Base-by-base conservation (phyloP, 2,888 invertebrate species). In the Thecophora atra region DNA sequence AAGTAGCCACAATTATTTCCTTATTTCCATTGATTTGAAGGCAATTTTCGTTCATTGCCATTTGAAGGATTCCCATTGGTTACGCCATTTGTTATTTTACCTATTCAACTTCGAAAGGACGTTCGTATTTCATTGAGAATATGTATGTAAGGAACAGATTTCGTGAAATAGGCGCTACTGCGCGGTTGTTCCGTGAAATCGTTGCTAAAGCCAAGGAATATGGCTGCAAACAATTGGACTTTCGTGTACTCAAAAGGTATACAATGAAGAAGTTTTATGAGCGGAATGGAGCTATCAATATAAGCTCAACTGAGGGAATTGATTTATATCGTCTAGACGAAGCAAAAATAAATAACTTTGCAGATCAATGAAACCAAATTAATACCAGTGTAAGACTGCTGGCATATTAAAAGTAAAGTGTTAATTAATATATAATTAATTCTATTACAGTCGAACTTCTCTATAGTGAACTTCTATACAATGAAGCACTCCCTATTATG, bases 61-160 rank as follows among this genome's bases (percentile, higher is more conserved):
- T 54, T 76, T 79, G 21, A 66, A 79, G 78, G 37, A 26, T 67
- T 51, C 64, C 92, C 47, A 88, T 93, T 62, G 97, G 95, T 0
- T 96, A 93, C 84, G 91, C 93, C 0, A 83, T 97, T 19, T 97
- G 92, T 86, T 96, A 92, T 86, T 91, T 90, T 73, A 90, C 90
- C 0, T 97, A 96, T 86, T 95, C 96, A 3, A 95, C 96, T 0
- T 96, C 95, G 94, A 87, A 91, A 78, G 97, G 97, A 0, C 91
- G 90, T 81, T 88, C 91, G 0, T 88, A 95, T 79, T 93, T 93
- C 87, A 88, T 98, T 72, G 97, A 98, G 86, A 97, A 97, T 84
- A 82, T 98, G 30, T 97, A 94, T 83, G 92, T 97, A 3, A 89
- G 90, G n/a, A 89, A 90, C 0, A 83, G 87, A 1, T 89, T 89